Evolutionary conservation across 1,140 invertebrate species (phyloP), one percentile per base, ranked within the genome.

Genomic region (Brachionus paranguensis): DNA sequence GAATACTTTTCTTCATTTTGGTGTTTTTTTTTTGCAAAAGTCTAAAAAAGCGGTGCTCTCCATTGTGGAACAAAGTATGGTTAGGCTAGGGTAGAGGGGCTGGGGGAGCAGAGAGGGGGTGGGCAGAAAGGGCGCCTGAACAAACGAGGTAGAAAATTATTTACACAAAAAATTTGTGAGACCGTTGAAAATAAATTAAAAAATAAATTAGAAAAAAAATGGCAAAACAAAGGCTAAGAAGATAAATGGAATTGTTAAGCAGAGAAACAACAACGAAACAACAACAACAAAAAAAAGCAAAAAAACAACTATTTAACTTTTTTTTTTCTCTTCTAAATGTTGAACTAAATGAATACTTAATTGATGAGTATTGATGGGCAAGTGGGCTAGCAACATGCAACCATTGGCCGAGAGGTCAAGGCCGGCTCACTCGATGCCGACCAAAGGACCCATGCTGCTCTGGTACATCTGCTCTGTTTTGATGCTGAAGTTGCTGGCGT

Each of bases 381-480:
- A 47, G 10, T n/a, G n/a, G n/a, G n/a, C n/a, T n/a, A n/a, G n/a
- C n/a, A n/a, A n/a, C n/a, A n/a, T n/a, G n/a, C n/a, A n/a, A n/a
- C n/a, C n/a, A n/a, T n/a, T n/a, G n/a, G n/a, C n/a, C n/a, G n/a
- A n/a, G n/a, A n/a, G n/a, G n/a, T n/a, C n/a, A n/a, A n/a, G n/a
- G n/a, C n/a, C 17, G 11, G 14, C 12, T 76, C 47, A 76, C 3
- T 76, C 72, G 24, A 76, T 76, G 11, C 72, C 72, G 6, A 76
- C 72, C 17, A 76, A 76, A 1, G 72, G 47, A 1, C 20, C 27
- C 41, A 76, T 76, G 43, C 43, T 27, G 43, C 43, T 76, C 47
- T 76, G 72, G 20, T 76, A 76, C 41, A 76, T 37, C 50, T 76
- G 72, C 72, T 76, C 72, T 29, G 72, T 14, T 76, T 76, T 76